Base-by-base conservation (phyloP, 2,888 invertebrate genomes). In the Melanchra persicariae region DNA sequence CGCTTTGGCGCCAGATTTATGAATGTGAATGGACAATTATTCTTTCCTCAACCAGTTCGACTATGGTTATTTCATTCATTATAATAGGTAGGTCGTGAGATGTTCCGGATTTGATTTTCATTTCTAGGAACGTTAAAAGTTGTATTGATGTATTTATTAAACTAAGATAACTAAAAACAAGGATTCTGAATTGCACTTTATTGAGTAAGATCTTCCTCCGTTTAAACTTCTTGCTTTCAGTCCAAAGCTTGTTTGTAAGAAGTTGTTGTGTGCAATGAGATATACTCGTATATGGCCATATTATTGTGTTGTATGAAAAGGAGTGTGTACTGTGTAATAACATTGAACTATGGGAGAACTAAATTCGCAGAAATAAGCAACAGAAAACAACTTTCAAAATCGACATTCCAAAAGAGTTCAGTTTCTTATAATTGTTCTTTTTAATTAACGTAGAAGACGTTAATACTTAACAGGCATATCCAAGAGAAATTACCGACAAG, bases 1-100 rank as follows among this genome's bases (percentile, higher is more conserved):
- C 94, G 75, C 78, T 66, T 72, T 78, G 94, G 92, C 93, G 93
- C 93, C 93, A 77, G 65, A 79, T 81, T 86, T 87, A 90, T 91
- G 91, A 93, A 93, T 93, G 91, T 86, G 86, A 86, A 87, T 85
- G 83, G 81, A 79, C 70, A 83, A 83, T 86, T 85, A 85, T 87
- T 83, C 66, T 78, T 83, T 77, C 67, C 65, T 71, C 59, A 74
- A 71, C 70, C 71, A 77, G 70, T 74, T 76, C 49, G 68, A 58
- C 73, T 69, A 77, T 77, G 52, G 68, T 66, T 77, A 61, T 65
- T 73, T 65, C 76, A 79, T 79, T 79, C 64, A 62, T 17, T 58
- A 26, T 9, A 34, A 40, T 51, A 61, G 17, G 22, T 51, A 61
- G 17, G 22, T 54, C 37, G 22, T 67, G 26, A 49, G 24, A 45